Percentiles rank a stretch among this genome's conserved stretches.
Evolutionary conservation across 2,888 invertebrate genomes (phyloP).

Genomic region (Phalera bucephala): DNA sequence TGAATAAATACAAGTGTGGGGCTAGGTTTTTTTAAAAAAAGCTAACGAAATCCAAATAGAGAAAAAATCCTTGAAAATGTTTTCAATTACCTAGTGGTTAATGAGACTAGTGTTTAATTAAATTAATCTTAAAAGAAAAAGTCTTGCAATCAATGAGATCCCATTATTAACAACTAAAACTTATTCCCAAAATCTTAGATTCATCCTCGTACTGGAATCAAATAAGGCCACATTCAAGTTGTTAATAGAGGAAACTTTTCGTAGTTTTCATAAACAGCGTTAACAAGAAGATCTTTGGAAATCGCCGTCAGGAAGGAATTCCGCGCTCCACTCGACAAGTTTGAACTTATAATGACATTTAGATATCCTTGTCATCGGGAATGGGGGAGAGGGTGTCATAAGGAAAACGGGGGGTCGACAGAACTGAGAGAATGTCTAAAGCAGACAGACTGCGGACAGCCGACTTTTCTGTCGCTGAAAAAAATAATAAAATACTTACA

Average conservation of each 20-base stretch:
- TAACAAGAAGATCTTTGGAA: constrained; percentile 52
- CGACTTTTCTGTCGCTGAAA: too few species aligned
- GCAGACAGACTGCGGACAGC: not conserved
- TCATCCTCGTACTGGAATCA: not conserved
- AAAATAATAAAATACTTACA: too few species aligned
- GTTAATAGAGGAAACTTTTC: too few species aligned
- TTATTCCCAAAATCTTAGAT: not conserved
- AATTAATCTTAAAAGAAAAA: too few species aligned
- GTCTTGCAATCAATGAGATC: too few species aligned
- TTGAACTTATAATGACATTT: constrained; percentile 79
- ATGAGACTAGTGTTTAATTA: too few species aligned
- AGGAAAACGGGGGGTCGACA: constrained; percentile 7
- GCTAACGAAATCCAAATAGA: too few species aligned
- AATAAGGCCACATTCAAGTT: constrained; percentile 8
- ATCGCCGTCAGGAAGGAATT: constrained; percentile 55
- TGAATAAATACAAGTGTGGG: too few species aligned
- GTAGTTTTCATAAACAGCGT: constrained; percentile 46
- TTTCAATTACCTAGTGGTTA: too few species aligned
- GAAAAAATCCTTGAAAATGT: too few species aligned
- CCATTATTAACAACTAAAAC: too few species aligned
- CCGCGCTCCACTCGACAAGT: constrained; percentile 47
- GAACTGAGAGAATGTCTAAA: constrained; percentile 16
- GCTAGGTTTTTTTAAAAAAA: too few species aligned
- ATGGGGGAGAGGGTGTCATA: constrained; percentile 6
- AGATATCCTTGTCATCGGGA: constrained; percentile 72